A percentile compares a stretch with the other conserved stretches of the same genome.
phyloP scores from a whole-genome alignment of 2,888 invertebrate species.

The Thymelicus acteon region DNA sequence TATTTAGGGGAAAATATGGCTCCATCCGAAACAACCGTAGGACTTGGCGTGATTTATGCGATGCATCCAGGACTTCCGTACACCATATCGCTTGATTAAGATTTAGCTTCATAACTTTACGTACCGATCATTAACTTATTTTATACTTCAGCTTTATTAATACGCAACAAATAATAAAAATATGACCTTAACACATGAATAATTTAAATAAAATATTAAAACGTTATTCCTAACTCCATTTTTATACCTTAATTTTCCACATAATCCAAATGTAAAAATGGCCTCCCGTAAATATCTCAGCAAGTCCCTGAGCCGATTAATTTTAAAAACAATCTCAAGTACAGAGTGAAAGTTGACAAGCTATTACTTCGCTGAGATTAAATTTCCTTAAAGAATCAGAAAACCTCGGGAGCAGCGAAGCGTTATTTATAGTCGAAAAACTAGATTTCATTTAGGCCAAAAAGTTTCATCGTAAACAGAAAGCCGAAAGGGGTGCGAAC shows the following conservation, averaged over 20 bases:
- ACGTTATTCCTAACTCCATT: neutral
- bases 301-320: constrained; percentile 29
- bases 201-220: too few relatives aligned
- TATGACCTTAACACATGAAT: too few relatives aligned
- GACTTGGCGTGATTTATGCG: constrained; percentile 30
- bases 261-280: neutral
- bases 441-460: constrained; percentile 50
- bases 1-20: constrained; percentile 49
- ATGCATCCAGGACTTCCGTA: constrained; percentile 28
- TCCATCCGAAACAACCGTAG: constrained; percentile 43
- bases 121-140: too few relatives aligned
- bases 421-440: constrained; percentile 47
- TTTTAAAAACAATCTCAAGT: constrained; percentile 35
- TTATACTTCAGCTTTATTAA: too few relatives aligned
- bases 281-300: constrained; percentile 14
- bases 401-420: constrained; percentile 31
- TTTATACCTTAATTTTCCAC: neutral
- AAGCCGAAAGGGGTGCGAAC: constrained; percentile 61
- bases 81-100: constrained; percentile 18
- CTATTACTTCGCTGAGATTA: constrained; percentile 39
- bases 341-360: constrained; percentile 32
- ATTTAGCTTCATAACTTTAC: neutral
- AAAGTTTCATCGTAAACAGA: constrained; percentile 48
- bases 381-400: constrained; percentile 35
- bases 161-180: too few relatives aligned